Conservation (phyloP, 2,797 vertebrate genomes). For the Aphelocoma californica region DNA sequence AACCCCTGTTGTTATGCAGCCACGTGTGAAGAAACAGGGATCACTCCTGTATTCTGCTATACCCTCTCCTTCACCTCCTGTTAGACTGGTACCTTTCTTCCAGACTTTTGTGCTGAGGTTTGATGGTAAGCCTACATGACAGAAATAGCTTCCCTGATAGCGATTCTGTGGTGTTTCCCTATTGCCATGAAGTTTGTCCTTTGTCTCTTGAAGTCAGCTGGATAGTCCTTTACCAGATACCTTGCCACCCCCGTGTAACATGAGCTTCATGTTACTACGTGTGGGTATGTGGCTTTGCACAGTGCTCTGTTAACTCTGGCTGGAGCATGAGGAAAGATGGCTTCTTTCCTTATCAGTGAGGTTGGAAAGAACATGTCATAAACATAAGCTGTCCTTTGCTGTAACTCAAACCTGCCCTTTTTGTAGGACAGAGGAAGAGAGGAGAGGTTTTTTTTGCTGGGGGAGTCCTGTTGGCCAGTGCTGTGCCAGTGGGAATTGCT, state of each 20-base stretch:
- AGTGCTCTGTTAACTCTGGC: neutral
- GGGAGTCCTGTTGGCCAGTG: neutral
- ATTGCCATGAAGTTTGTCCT: neutral
- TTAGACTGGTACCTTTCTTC: neutral
- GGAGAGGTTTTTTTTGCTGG: neutral
- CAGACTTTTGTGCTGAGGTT: neutral
- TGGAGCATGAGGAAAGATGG: neutral
- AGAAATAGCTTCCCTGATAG: neutral
- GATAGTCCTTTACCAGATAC: neutral
- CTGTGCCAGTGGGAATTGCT: neutral
- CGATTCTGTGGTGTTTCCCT: neutral
- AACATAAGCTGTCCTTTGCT: neutral
- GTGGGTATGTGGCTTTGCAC: neutral
- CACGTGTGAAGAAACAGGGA: neutral
- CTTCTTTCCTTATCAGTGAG: neutral
- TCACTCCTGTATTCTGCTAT: neutral
- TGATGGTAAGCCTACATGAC: neutral
- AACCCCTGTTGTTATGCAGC: neutral
- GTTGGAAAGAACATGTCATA: neutral
- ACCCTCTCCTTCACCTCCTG: neutral
- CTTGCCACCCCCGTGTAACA: neutral
- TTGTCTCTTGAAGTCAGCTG: neutral
- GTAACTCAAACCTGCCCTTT: neutral
- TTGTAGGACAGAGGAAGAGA: neutral
- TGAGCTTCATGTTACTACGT: neutral